A percentile compares a stretch with the other conserved stretches of the same genome.
Evolutionary conservation across 2,797 vertebrate genomes (phyloP).

Genomic region (Lophius americanus): DNA sequence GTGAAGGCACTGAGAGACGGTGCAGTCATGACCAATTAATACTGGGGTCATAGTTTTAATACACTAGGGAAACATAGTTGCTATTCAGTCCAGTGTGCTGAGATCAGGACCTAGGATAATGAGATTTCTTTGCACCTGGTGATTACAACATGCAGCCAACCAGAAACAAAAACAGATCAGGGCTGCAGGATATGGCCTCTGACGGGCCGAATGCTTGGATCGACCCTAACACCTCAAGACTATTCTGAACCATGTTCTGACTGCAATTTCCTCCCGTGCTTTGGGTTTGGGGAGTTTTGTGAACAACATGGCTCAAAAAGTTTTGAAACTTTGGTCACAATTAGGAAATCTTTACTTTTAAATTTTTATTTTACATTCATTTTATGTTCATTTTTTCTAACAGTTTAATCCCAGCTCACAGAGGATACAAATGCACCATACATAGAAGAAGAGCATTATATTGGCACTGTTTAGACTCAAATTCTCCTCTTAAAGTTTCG

Average conservation of each 20-base stretch:
- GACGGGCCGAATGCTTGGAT: conserved; percentile 55
- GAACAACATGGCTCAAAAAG: too few relatives aligned
- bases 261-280: conserved; percentile 36
- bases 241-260: conserved; percentile 57
- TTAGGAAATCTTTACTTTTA: too few relatives aligned
- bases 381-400: too few relatives aligned
- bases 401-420: too few relatives aligned
- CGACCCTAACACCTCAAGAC: conserved; percentile 34
- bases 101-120: conserved; percentile 78
- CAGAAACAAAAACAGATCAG: conserved; percentile 69
- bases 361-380: too few relatives aligned
- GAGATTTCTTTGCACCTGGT: conserved; percentile 78
- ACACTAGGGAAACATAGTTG: conserved; percentile 53
- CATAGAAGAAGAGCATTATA: too few relatives aligned
- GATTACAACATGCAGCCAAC: conserved; percentile 73
- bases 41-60: conserved; percentile 76
- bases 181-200: conserved; percentile 58
- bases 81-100: conserved; percentile 58
- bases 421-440: too few relatives aligned
- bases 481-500: too few relatives aligned
- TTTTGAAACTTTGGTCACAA: too few relatives aligned
- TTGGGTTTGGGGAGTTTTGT: conserved; percentile 28
- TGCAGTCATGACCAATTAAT: conserved; percentile 69
- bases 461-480: too few relatives aligned
- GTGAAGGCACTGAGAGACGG: conserved; percentile 10